Evolutionary conservation across 1,140 invertebrate species (phyloP), one percentile per base, ranked within the genome.

Genomic region (Drosophila kohkoa): DNA sequence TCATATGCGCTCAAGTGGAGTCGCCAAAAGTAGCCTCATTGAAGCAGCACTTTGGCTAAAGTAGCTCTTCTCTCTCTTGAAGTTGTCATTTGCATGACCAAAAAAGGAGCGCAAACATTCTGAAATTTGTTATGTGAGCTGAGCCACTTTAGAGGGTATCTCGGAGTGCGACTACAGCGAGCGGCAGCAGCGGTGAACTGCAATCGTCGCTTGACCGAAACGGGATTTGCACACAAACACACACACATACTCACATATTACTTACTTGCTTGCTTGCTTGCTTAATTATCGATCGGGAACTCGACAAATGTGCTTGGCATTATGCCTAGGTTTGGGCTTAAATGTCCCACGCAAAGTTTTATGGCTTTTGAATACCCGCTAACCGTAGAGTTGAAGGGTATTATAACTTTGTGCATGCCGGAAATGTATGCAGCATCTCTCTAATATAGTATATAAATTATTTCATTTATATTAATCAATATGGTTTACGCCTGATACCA

Each of bases 311-410:
- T 45, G 28, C 49, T 43, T 62, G 59, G 54, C 48, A 38, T 41
- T 69, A 62, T 52, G 59, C 25, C 63, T 43, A 66, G 38, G 20
- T 30, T 54, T 66, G 67, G 67, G n/a, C 16, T 70, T 70, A 54
- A 70, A 63, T 70, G 59, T 48, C 59, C 38, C 67, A 62, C 59
- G 58, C 67, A 41, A 70, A 35, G 67, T 69, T 69, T 52, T 49
- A 25, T 49, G 20, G 20, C 20, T 25, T 25, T 25, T 25, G 20
- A 25, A 25, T 25, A 25, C 20, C 20, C 20, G 20, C 20, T 25
- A 25, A 25, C 20, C 20, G 20, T 25, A 25, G 20, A 4, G 20
- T 4, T 25, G 20, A 25, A 25, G 20, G 20, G 20, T 25, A 4
- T 25, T 25, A 25, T 25, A 25, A 25, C 20, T 25, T 20, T 20